Conservation (phyloP, 2,888 invertebrate genomes). For the Yponomeuta sedellus region DNA sequence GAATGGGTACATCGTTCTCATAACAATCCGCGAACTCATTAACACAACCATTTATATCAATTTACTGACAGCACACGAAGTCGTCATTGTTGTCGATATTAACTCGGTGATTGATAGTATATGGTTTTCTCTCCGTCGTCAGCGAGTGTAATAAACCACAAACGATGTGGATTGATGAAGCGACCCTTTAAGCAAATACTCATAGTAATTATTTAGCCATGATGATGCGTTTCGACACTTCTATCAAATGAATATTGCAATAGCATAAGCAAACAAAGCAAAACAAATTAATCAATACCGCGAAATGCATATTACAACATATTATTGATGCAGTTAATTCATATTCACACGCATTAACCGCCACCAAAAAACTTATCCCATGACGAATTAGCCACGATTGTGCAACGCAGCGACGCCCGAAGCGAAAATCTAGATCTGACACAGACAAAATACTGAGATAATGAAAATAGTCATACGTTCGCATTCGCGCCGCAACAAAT, state of each 20-base stretch:
- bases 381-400: slow-evolving; percentile 27
- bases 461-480: slow-evolving; percentile 27
- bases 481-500: slow-evolving; percentile 26
- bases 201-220: background rate
- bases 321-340: slow-evolving; percentile 14
- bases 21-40: too few species aligned
- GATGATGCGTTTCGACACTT: background rate
- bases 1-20: too few species aligned
- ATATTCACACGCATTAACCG: slow-evolving; percentile 1
- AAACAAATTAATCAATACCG: slow-evolving; percentile 7
- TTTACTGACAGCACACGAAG: too few species aligned
- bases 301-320: slow-evolving; percentile 5
- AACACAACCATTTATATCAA: too few species aligned
- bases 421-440: slow-evolving; percentile 27
- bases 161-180: background rate
- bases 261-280: slow-evolving; percentile 3
- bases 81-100: too few species aligned
- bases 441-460: slow-evolving; percentile 26
- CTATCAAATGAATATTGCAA: background rate
- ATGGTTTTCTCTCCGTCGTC: background rate
- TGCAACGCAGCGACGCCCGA: slow-evolving; percentile 23
- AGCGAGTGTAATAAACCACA: background rate
- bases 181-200: background rate
- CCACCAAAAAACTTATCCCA: slow-evolving; percentile 17
- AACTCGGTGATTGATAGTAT: too few species aligned